Evolutionary conservation across 2,113 vertebrate species (phyloP), one percentile per base, ranked within the genome.

Genomic region (Motacilla tschutschensis): DNA sequence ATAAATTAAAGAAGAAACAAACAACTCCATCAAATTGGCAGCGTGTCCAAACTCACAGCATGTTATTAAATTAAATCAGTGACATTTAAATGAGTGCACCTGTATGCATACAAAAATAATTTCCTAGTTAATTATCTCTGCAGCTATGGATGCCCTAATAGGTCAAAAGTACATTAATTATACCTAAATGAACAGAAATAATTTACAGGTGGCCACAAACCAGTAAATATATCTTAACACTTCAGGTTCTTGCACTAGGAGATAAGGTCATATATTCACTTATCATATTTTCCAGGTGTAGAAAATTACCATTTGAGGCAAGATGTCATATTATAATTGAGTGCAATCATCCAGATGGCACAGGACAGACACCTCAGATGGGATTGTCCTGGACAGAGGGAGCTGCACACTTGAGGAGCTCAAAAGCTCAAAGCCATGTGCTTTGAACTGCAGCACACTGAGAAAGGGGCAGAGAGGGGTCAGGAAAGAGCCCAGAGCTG

Each of bases 21-120:
- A 59, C 41, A 82, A 57, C 59, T 87, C 48, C 53, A 51, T 72
- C 33, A 67, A 62, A 66, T 44, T 81, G 82, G 66, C 64, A 92
- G 71, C 35, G 0, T 85, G 79, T 83, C 71, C 83, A 87, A 62
- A 93, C 35, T 70, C 72, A 89, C 50, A 74, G 79, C 1, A 0
- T 58, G 65, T 73, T 79, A 90, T 67, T 93, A 85, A 91, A 92
- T 91, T 60, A 92, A 93, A 86, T 71, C 88, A 90, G 63, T 83
- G 79, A 87, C 66, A 91, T 89, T 88, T 89, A 92, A 94, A 90
- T 79, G 41, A 90, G 43, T 91, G 76, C 82, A 93, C 86, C 91
- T 93, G 81, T 90, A 83, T 66, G 54, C 85, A 91, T 75, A 88
- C 76, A 81, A 78, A 93, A 87, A 88, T 78, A 55, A 88, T 81